These are phyloP conservation scores for Cichladusa arquata DNA, from an alignment of 2,113 vertebrate genomes.

Conservation along the genomic window DNA sequence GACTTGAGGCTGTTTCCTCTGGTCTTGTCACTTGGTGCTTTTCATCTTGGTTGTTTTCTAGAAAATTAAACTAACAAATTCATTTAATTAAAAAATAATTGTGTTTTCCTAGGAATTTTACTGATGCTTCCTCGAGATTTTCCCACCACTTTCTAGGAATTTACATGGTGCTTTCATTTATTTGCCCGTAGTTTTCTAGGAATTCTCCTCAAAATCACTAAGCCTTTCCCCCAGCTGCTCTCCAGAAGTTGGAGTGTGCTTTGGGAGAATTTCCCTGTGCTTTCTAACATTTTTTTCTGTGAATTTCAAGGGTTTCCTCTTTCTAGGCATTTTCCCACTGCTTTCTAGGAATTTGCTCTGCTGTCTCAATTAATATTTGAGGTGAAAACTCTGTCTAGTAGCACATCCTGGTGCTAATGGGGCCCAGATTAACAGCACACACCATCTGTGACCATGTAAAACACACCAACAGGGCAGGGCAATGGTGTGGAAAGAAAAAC, in stretches of 20 bases:
- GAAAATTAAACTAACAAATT: neutral
- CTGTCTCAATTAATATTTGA: neutral
- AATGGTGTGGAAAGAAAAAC: neutral
- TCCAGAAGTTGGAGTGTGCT: neutral
- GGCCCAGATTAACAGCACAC: neutral
- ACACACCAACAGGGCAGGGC: neutral
- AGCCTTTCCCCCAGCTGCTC: neutral
- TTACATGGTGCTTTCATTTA: neutral
- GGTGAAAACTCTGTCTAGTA: neutral
- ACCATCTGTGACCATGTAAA: neutral
- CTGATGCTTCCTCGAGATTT: neutral
- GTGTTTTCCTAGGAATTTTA: neutral
- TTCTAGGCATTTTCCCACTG: neutral
- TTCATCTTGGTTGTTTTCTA: neutral
- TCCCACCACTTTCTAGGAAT: neutral
- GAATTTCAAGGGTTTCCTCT: neutral
- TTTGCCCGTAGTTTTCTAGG: neutral
- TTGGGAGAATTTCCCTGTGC: neutral
- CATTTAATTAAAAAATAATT: neutral
- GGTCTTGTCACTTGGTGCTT: neutral
- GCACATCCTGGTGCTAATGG: neutral
- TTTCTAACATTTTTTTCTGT: neutral
- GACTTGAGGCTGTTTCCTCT: neutral
- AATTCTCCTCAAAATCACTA: neutral
- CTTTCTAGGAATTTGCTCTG: neutral